These are phyloP conservation scores for Ennomos fuscantarius DNA, from an alignment of 2,888 invertebrate species.

Conservation along the genomic window DNA sequence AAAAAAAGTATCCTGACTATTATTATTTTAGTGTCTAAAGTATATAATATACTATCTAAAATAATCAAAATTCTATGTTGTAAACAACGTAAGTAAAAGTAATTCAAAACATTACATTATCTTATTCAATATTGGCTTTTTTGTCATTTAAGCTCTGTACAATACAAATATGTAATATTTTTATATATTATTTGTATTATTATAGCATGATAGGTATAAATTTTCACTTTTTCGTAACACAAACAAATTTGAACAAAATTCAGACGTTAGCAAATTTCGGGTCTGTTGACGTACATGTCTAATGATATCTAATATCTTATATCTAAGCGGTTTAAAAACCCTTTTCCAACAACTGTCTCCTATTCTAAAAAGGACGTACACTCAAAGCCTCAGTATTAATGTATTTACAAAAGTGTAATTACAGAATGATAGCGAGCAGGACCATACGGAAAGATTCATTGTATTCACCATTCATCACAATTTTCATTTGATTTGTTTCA, in stretches of 20 bases:
- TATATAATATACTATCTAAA: too few species aligned
- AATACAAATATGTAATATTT: too few species aligned
- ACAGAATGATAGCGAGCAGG: slow-evolving; percentile 33
- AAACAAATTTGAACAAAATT: slow-evolving; percentile 9
- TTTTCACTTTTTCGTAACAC: slow-evolving; percentile 7
- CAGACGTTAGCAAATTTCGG: slow-evolving; percentile 25
- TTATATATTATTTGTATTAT: slow-evolving; percentile 1
- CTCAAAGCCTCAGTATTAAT: too few species aligned
- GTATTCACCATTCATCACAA: slow-evolving; percentile 30
- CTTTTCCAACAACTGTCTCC: slow-evolving; percentile 28
- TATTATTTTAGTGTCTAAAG: too few species aligned
- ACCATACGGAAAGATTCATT: slow-evolving; percentile 34
- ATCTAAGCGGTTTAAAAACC: slow-evolving; percentile 31
- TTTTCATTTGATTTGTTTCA: slow-evolving; percentile 17
- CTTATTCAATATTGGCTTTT: too few species aligned
- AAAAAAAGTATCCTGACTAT: too few species aligned
- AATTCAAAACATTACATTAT: too few species aligned
- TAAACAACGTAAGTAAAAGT: too few species aligned
- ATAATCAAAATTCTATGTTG: too few species aligned
- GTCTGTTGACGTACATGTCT: slow-evolving; percentile 22
- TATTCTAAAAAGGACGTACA: too few species aligned
- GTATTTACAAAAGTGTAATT: not conserved
- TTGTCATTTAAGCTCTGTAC: too few species aligned
- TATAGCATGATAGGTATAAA: too few species aligned
- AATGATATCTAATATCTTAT: slow-evolving; percentile 32